Conservation (phyloP, 2,113 vertebrate species). For the Indicator indicator region DNA sequence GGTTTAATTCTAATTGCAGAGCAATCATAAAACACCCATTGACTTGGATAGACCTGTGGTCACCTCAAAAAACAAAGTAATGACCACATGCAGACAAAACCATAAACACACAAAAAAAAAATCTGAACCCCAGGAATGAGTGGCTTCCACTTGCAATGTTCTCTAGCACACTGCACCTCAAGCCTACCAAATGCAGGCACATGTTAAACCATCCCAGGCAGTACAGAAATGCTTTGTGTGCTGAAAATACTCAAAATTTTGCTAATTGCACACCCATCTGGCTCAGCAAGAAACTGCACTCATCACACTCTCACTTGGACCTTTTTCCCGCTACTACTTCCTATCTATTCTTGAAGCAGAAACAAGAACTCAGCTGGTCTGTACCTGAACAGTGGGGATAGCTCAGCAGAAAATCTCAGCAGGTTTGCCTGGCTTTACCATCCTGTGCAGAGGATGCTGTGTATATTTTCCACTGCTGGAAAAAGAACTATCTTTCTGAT, state of each 20-base stretch:
- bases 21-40: neutral
- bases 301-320: neutral
- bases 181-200: neutral
- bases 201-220: neutral
- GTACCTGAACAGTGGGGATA: neutral
- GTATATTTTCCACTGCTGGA: neutral
- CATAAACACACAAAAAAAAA: neutral
- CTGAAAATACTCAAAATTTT: neutral
- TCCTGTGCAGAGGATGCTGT: neutral
- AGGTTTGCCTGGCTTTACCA: neutral
- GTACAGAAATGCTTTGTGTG: neutral
- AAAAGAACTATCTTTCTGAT: neutral
- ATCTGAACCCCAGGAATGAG: accelerated
- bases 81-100: neutral
- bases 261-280: constrained; percentile 64
- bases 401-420: neutral
- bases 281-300: constrained; percentile 37
- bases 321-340: neutral
- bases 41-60: neutral
- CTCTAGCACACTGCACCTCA: neutral
- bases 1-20: neutral
- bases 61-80: neutral
- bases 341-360: neutral
- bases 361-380: neutral
- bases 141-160: neutral